These are phyloP conservation scores for Callipepla californica DNA, from an alignment of 2,113 vertebrate species.

Conservation along the genomic window DNA sequence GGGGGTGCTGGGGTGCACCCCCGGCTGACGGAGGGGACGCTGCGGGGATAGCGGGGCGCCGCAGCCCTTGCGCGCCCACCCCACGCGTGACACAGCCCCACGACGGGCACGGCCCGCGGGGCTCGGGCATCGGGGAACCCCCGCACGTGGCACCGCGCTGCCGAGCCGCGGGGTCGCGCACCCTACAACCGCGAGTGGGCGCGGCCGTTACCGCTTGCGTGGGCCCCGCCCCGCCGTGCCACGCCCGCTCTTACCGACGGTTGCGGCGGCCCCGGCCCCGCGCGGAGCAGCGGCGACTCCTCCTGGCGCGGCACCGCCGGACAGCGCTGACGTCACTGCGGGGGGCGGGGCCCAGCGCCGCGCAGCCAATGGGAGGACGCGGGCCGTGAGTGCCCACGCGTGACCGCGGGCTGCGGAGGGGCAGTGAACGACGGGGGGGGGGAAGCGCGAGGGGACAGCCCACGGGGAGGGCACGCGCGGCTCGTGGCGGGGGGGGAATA, in stretches of 20 bases:
- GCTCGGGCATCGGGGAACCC: neutral
- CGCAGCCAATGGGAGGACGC: neutral
- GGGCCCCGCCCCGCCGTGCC: neutral
- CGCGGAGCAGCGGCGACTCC: constrained; percentile 16
- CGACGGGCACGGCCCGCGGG: neutral
- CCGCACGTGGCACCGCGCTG: too few relatives aligned
- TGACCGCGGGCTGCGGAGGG: neutral
- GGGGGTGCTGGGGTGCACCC: too few relatives aligned
- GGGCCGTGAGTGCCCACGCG: neutral
- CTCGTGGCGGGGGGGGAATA: too few relatives aligned
- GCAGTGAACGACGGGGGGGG: neutral
- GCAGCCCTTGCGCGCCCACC: neutral
- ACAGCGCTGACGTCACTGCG: neutral
- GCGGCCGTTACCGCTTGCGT: too few relatives aligned
- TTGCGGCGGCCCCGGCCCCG: neutral
- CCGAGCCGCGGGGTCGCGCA: too few relatives aligned
- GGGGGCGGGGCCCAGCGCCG: neutral
- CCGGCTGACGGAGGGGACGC: neutral
- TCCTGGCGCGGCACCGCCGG: constrained; percentile 17
- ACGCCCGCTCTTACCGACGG: neutral
- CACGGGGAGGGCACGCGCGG: too few relatives aligned
- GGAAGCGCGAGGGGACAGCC: too few relatives aligned
- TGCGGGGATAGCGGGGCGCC: too few relatives aligned
- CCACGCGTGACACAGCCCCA: neutral
- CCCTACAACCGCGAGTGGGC: too few relatives aligned